These are phyloP conservation scores for Myotis findleyi DNA, from an alignment of 2,797 vertebrate species.

Conservation along the genomic window DNA sequence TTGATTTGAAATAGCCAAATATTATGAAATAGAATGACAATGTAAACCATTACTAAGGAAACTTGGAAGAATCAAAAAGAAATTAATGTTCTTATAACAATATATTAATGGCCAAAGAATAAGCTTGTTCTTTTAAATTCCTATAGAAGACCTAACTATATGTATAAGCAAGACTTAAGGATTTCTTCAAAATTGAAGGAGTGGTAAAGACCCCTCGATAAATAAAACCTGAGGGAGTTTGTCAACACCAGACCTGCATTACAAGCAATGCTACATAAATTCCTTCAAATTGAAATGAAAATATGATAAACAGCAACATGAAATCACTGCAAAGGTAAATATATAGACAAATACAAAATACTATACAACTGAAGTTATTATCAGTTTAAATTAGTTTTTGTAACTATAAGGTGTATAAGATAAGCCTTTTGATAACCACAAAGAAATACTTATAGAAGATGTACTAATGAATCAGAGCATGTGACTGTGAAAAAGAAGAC, in stretches of 20 bases:
- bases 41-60: background rate
- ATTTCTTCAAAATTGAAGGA: slow-evolving; percentile 20
- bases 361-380: background rate
- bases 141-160: background rate
- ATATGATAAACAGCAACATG: background rate
- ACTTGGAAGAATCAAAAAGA: background rate
- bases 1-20: background rate
- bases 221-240: background rate
- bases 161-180: background rate
- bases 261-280: background rate
- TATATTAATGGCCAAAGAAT: background rate
- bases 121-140: background rate
- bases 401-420: background rate
- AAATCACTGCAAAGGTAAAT: background rate
- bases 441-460: background rate
- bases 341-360: background rate
- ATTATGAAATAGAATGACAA: background rate
- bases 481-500: background rate
- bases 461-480: background rate
- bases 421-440: background rate
- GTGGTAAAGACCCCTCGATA: background rate
- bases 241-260: background rate
- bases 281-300: background rate
- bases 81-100: background rate
- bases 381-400: background rate